These are phyloP conservation scores for Pteruthius melanotis DNA, from an alignment of 2,113 vertebrate genomes.

Conservation along the genomic window DNA sequence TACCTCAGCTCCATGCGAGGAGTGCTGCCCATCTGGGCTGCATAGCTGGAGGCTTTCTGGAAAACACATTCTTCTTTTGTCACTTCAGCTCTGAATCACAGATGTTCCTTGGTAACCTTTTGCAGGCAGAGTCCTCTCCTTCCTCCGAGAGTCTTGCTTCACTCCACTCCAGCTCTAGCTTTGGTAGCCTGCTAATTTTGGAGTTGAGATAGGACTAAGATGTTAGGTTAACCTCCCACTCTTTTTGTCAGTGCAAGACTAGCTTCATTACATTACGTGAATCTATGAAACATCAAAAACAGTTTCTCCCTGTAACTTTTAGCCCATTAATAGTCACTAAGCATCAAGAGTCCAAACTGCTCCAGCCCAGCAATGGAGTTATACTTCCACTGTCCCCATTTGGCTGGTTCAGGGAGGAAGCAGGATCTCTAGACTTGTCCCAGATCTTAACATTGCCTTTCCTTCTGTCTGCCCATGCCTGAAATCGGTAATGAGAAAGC, in stretches of 20 bases:
- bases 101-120: background rate
- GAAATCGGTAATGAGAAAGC: background rate
- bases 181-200: background rate
- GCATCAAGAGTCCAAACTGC: background rate
- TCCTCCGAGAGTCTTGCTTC: background rate
- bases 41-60: background rate
- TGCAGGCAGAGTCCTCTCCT: background rate
- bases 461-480: background rate
- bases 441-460: background rate
- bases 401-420: background rate
- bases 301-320: background rate
- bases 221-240: background rate
- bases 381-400: background rate
- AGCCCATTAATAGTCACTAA: background rate
- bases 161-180: background rate
- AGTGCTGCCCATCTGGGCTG: background rate
- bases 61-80: background rate
- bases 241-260: background rate
- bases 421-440: background rate
- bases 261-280: background rate
- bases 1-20: background rate
- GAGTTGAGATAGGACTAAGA: background rate
- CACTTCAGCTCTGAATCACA: background rate
- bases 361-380: background rate
- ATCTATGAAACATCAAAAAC: background rate